Conservation (phyloP, 2,113 vertebrate genomes). For the Sinocyclocheilus rhinocerous region DNA sequence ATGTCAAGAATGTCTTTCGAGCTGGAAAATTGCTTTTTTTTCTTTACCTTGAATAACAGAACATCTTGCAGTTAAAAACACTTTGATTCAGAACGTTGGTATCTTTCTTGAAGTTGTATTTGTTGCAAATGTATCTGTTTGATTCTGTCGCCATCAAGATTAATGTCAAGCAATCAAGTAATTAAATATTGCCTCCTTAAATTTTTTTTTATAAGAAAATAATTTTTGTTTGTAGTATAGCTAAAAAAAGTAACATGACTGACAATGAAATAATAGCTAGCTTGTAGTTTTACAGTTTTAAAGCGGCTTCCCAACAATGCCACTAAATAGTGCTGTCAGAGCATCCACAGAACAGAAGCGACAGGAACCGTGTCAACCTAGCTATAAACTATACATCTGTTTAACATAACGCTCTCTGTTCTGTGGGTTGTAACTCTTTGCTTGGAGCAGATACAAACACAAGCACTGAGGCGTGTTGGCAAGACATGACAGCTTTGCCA, state of each 20-base stretch:
- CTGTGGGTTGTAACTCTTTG: conserved; percentile 21
- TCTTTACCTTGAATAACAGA: neutral
- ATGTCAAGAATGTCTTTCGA: neutral
- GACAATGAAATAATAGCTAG: neutral
- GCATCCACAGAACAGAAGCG: neutral
- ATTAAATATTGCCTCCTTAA: neutral
- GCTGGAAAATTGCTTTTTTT: neutral
- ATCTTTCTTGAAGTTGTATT: neutral
- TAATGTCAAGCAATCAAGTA: too few relatives aligned
- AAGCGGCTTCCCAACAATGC: neutral
- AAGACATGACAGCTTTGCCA: conserved; percentile 17
- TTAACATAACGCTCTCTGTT: conserved; percentile 26
- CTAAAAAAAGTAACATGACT: neutral
- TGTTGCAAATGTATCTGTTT: too few relatives aligned
- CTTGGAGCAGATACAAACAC: conserved; percentile 18
- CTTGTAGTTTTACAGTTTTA: neutral
- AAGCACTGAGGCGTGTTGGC: conserved; percentile 7
- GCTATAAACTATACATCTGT: conserved; percentile 31
- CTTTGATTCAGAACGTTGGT: neutral
- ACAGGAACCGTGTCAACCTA: neutral
- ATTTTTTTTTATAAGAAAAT: neutral
- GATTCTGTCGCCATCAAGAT: too few relatives aligned
- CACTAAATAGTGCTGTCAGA: neutral
- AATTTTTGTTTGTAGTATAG: too few relatives aligned
- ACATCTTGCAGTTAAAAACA: neutral